These are phyloP conservation scores for Indri indri DNA, from an alignment of 2,113 vertebrate genomes.

Conservation along the genomic window DNA sequence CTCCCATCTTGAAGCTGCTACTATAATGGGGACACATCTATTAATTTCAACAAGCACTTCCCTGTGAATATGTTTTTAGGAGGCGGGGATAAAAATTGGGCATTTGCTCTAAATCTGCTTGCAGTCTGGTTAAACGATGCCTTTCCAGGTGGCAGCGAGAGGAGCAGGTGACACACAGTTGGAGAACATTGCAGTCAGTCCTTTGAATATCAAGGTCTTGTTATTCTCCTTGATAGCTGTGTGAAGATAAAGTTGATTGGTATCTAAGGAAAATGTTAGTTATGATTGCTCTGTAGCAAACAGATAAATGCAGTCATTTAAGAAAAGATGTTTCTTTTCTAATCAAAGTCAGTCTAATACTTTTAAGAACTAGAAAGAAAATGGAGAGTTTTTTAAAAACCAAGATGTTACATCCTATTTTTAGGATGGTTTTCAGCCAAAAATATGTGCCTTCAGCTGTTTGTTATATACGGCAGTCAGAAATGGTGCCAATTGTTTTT, in stretches of 20 bases:
- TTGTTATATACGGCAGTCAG: conserved; percentile 73
- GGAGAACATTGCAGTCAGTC: conserved; percentile 36
- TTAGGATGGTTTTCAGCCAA: conserved; percentile 77
- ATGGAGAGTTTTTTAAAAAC: conserved; percentile 50
- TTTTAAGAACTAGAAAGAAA: conserved; percentile 58
- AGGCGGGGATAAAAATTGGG: conserved; percentile 26
- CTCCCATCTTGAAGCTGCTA: conserved; percentile 10
- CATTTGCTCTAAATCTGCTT: conserved; percentile 58
- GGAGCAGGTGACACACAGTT: conserved; percentile 49
- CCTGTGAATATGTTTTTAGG: conserved; percentile 48
- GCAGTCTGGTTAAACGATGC: conserved; percentile 8
- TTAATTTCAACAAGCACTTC: conserved; percentile 46
- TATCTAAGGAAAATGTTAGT: conserved; percentile 12
- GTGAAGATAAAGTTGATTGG: neutral
- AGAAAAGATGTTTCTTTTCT: conserved; percentile 58
- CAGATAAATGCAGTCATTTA: conserved; percentile 33
- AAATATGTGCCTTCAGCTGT: conserved; percentile 79
- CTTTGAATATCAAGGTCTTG: conserved; percentile 32
- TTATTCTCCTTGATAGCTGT: neutral
- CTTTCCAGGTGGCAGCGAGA: conserved; percentile 48
- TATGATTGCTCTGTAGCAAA: conserved; percentile 21
- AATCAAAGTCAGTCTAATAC: conserved; percentile 59
- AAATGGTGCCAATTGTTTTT: conserved; percentile 72
- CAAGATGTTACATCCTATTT: conserved; percentile 79
- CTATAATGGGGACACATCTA: neutral